A percentile compares a stretch with the other conserved stretches of the same genome.
phyloP scores from a whole-genome alignment of 1,140 invertebrate species.

The Polyergus mexicanus region DNA sequence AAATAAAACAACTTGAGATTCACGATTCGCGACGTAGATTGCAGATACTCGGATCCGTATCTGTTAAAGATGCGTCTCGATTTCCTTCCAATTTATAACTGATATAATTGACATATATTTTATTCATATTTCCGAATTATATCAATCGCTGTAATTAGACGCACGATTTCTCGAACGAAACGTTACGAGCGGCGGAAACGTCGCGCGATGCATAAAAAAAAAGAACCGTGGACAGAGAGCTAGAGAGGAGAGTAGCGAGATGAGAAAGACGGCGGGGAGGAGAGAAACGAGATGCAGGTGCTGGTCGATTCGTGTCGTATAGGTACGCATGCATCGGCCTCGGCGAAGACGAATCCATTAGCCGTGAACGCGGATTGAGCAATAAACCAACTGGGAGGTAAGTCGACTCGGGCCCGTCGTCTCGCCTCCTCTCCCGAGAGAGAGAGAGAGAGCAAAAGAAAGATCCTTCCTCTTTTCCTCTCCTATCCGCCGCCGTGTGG shows the following conservation, averaged over 20 bases:
- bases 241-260: neutral
- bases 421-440: slow-evolving; percentile 59
- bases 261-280: neutral
- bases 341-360: slow-evolving; percentile 85
- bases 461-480: slow-evolving; percentile 35
- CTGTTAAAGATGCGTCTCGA: neutral
- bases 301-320: slow-evolving; percentile 70
- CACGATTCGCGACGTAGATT: neutral
- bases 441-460: slow-evolving; percentile 54
- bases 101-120: neutral
- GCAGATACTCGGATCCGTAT: neutral
- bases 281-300: slow-evolving; percentile 60
- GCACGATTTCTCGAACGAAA: neutral
- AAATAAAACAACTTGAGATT: neutral
- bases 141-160: neutral
- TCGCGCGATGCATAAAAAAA: neutral
- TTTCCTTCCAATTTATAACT: neutral
- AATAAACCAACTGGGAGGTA: slow-evolving; percentile 86
- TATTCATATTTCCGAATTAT: neutral
- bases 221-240: too few relatives aligned
- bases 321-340: slow-evolving; percentile 71
- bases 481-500: slow-evolving; percentile 36
- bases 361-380: slow-evolving; percentile 84
- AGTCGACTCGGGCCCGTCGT: slow-evolving; percentile 74
- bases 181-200: neutral